Evolutionary conservation across 2,797 vertebrate species (phyloP), one percentile per base, ranked within the genome.

Genomic region (Lithobates pipiens): DNA sequence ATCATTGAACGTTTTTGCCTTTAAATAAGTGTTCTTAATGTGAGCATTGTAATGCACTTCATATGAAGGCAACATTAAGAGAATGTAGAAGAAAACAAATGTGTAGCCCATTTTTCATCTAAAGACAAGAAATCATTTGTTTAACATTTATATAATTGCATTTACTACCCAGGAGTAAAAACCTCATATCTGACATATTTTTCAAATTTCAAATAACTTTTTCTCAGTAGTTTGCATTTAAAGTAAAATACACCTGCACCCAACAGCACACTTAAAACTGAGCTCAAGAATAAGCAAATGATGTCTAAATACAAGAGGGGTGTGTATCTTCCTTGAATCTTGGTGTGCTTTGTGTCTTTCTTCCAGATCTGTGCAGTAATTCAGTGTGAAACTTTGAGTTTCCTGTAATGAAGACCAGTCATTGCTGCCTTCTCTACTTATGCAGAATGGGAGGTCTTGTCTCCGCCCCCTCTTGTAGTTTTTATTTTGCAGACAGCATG

Each of bases 1-100:
- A 86, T 46, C 65, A 86, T 82, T 79, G 76, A 87, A 23, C 44
- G n/a, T 44, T 68, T 86, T 86, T 71, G 54, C 73, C 68, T 54
- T 46, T 79, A 79, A 77, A 83, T 46, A 80, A 77, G 27, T 34
- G 23, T 69, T 73, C 44, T 29, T 39, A 77, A 46, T 42, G 44
- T 77, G 50, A 34, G 5, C 34, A 23, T 73, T 27, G 79, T 73
- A 81, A 81, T 82, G 46, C 57, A 65, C 16, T 9, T 36, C 16
- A 63, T 44, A 74, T 42, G 15, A 13, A 82, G 21, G 65, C 15
- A 44, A 10, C 16, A 44, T 74, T 25, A 39, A 3, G 67, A 36
- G 36, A 8, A 73, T 42, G 50, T 61, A 70, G 8, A 13, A 57
- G 9, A 67, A 27, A 67, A 67, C 54, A 67, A 25, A 25, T 25